Conservation (phyloP, 2,888 invertebrate species). For the Lasioglossum villosulum region DNA sequence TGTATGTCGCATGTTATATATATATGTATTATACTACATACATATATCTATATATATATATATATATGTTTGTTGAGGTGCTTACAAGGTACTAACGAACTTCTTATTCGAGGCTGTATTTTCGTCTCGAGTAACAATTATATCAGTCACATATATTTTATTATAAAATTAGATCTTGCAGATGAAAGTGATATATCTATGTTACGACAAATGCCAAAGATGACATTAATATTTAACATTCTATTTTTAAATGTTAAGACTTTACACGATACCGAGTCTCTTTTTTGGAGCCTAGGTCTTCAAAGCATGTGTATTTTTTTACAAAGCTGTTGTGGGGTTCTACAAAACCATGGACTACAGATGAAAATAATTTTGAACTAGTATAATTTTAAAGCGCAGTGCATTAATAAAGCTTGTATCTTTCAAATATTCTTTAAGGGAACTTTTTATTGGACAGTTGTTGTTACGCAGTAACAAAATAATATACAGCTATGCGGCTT, state of each 20-base stretch:
- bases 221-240: conserved; percentile 23
- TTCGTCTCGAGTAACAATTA: not conserved
- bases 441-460: conserved; percentile 4
- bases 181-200: conserved; percentile 8
- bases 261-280: conserved; percentile 29
- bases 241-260: conserved; percentile 28
- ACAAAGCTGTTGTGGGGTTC: conserved; percentile 9
- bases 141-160: conserved; percentile 20
- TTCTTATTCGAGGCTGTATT: conserved; percentile 26
- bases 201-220: conserved; percentile 45
- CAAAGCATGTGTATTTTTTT: conserved; percentile 24
- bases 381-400: conserved; percentile 3
- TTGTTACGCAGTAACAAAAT: conserved; percentile 18
- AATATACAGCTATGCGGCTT: conserved; percentile 11
- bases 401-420: conserved; percentile 4
- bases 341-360: not conserved
- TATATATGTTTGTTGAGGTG: not conserved
- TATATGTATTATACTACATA: not conserved
- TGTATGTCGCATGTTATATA: conserved; percentile 18
- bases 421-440: not conserved
- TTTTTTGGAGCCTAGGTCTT: not conserved
- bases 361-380: not conserved
- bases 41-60: not conserved
- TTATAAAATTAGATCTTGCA: conserved; percentile 10
- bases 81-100: not conserved